Evolutionary conservation across 2,888 invertebrate species (phyloP).

Genomic region (Dryobotodes eremita): DNA sequence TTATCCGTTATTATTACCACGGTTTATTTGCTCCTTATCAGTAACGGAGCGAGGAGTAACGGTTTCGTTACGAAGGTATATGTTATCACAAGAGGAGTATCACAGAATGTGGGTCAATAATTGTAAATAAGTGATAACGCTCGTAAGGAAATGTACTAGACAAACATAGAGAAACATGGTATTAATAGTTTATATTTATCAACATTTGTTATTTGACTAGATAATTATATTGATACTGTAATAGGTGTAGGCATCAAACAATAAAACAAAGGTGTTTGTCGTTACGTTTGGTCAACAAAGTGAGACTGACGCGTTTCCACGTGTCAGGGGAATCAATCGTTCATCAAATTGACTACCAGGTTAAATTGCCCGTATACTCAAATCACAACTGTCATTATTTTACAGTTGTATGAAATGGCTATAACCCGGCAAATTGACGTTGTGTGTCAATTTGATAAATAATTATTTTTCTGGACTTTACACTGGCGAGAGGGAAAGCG

Average conservation of each 20-base stretch:
- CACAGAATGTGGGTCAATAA: conserved; percentile 54
- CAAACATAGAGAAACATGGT: conserved; percentile 7
- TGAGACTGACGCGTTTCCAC: neutral
- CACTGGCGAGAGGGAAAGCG: too few relatives aligned
- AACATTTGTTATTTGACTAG: conserved; percentile 9
- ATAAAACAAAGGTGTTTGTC: conserved; percentile 12
- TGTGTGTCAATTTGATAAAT: too few relatives aligned
- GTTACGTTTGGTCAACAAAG: neutral
- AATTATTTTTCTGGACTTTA: too few relatives aligned
- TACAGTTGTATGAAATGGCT: too few relatives aligned
- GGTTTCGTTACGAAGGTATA: conserved; percentile 51
- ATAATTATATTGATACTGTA: conserved; percentile 17
- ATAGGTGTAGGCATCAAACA: neutral
- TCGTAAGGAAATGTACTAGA: conserved; percentile 53
- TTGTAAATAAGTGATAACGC: conserved; percentile 36
- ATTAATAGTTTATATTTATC: conserved; percentile 23
- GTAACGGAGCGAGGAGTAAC: conserved; percentile 49
- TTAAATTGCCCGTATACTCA: too few relatives aligned
- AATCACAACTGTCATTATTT: too few relatives aligned
- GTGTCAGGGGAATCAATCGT: too few relatives aligned
- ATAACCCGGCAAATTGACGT: too few relatives aligned
- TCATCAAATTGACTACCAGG: too few relatives aligned
- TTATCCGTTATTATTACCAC: conserved; percentile 27
- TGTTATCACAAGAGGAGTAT: conserved; percentile 51
- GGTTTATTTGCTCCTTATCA: conserved; percentile 24